A percentile compares a stretch with the other conserved stretches of the same genome.
These are phyloP conservation scores for Arvicanthis niloticus DNA, from an alignment of 2,113 vertebrate species.

Conservation along the genomic window DNA sequence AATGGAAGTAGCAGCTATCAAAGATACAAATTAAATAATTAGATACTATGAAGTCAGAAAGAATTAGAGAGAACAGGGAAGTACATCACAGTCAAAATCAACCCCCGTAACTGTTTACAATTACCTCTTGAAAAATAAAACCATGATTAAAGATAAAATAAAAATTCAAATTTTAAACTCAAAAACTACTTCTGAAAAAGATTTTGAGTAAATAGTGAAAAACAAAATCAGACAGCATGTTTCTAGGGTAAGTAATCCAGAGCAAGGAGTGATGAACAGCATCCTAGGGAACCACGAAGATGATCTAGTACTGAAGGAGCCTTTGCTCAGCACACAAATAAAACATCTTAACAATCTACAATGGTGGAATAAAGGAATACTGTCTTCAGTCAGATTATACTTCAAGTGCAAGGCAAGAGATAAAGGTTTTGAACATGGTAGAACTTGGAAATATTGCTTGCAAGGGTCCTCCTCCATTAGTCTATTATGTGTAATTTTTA, in stretches of 20 bases:
- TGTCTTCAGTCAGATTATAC: neutral
- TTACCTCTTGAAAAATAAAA: neutral
- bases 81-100: neutral
- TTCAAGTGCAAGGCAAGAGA: neutral
- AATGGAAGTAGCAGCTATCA: neutral
- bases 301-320: neutral
- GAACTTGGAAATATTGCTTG: neutral
- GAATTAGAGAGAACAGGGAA: neutral
- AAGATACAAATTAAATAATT: neutral
- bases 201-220: neutral
- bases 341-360: neutral
- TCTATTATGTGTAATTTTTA: neutral
- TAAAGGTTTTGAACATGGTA: neutral
- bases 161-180: neutral
- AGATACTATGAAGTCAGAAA: slow-evolving; percentile 12
- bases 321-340: neutral
- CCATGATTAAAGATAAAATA: neutral
- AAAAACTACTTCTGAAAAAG: slow-evolving; percentile 13
- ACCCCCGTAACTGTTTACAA: neutral
- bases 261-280: neutral
- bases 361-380: neutral
- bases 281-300: neutral
- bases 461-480: neutral
- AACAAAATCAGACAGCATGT: neutral
- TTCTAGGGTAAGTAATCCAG: neutral